A percentile compares a stretch with the other conserved stretches of the same genome.
Conservation (phyloP, 2,797 vertebrate species). For the Lepidocolaptes lacrymiger region DNA sequence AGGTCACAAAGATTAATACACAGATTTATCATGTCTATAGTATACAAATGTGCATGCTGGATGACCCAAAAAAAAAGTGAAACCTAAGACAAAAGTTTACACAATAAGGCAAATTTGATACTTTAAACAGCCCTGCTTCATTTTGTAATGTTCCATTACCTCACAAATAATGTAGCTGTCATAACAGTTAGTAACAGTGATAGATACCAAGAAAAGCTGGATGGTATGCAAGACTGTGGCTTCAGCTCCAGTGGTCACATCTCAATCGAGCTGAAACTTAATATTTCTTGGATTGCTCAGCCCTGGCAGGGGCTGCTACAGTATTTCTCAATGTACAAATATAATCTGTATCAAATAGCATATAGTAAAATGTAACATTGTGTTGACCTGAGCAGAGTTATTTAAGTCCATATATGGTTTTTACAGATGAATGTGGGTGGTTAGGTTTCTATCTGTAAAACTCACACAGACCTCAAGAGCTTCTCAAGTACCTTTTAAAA, state of each 20-base stretch:
- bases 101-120: constrained; percentile 33
- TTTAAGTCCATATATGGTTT: background rate
- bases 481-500: constrained; percentile 12
- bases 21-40: constrained; percentile 4
- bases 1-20: constrained; percentile 54
- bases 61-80: constrained; percentile 22
- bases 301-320: background rate
- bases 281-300: constrained; percentile 25
- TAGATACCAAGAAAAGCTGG: constrained; percentile 56
- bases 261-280: background rate
- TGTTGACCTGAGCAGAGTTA: background rate
- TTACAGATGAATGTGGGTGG: background rate
- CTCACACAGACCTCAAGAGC: background rate
- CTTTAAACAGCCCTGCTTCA: constrained; percentile 40
- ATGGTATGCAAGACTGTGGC: constrained; percentile 26
- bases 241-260: background rate
- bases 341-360: background rate
- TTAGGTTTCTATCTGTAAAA: constrained; percentile 13
- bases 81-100: background rate
- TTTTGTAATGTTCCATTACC: constrained; percentile 25
- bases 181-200: constrained; percentile 52
- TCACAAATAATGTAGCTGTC: constrained; percentile 60
- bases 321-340: constrained; percentile 34
- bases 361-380: background rate
- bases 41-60: constrained; percentile 3